Evolutionary conservation across 2,113 vertebrate species (phyloP).

Genomic region (Hippocampus barbouri): DNA sequence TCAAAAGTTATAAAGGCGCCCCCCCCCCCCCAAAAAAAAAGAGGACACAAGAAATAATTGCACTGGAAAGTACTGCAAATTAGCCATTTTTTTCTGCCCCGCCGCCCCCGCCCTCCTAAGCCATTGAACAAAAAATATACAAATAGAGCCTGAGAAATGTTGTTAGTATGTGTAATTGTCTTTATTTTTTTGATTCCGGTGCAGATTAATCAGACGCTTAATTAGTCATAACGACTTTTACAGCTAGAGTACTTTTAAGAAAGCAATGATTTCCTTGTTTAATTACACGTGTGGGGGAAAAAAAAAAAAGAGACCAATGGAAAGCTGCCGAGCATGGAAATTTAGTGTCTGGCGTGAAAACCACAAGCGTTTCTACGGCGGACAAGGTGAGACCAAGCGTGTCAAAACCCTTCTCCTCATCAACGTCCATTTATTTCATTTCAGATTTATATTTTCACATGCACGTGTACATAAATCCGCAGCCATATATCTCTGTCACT

Average conservation of each 20-base stretch:
- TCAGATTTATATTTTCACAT: constrained; percentile 40
- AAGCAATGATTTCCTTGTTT: constrained; percentile 41
- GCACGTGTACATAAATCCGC: constrained; percentile 36
- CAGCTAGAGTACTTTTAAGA: background rate
- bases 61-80: background rate
- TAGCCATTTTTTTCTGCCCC: background rate
- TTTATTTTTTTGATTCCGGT: background rate
- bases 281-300: constrained; percentile 27
- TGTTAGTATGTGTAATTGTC: background rate
- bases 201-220: background rate
- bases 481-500: constrained; percentile 38
- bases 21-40: no score
- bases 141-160: background rate
- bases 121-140: background rate
- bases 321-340: constrained; percentile 44
- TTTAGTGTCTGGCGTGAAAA: constrained; percentile 21
- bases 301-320: constrained; percentile 26
- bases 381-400: constrained; percentile 10
- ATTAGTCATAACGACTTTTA: background rate
- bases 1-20: background rate
- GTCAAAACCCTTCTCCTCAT: constrained; percentile 64
- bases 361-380: constrained; percentile 13
- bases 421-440: constrained; percentile 65
- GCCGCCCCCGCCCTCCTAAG: background rate
- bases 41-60: background rate